phyloP scores from a whole-genome alignment of 1,140 invertebrate species.

The Paralvinella palmiformis region DNA sequence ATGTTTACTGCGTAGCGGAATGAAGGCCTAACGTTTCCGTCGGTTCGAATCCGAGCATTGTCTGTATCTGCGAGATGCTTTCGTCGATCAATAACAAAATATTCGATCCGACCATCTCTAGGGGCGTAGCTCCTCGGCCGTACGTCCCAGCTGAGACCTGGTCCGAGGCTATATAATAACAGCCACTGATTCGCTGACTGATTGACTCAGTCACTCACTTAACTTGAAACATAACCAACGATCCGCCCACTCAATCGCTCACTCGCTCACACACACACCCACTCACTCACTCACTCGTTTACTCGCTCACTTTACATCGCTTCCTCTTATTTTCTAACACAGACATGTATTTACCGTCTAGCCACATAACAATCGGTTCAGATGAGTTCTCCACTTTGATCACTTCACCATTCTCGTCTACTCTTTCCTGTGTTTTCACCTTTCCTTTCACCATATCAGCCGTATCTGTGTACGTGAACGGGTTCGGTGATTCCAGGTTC shows the following conservation, averaged over 20 bases:
- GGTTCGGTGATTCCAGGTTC: slow-evolving; percentile 28
- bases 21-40: too few species aligned
- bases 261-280: too few species aligned
- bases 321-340: not conserved
- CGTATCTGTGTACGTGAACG: slow-evolving; percentile 28
- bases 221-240: not conserved
- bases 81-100: too few species aligned
- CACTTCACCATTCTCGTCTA: slow-evolving; percentile 24
- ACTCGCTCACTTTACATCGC: too few species aligned
- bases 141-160: too few species aligned
- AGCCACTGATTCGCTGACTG: slow-evolving; percentile 11
- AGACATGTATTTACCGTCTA: slow-evolving; percentile 26
- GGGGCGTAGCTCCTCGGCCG: too few species aligned
- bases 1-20: too few species aligned
- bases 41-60: too few species aligned
- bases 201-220: slow-evolving; percentile 3
- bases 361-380: slow-evolving; percentile 32
- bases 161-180: slow-evolving; percentile 14
- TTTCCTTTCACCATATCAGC: slow-evolving; percentile 25
- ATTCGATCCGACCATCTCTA: too few species aligned
- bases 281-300: too few species aligned
- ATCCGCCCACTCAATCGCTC: too few species aligned
- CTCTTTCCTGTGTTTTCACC: slow-evolving; percentile 25
- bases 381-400: slow-evolving; percentile 26
- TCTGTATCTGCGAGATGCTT: too few species aligned